These are phyloP conservation scores for Polypedilum pembai DNA, from an alignment of 1,140 invertebrate species.

Conservation along the genomic window DNA sequence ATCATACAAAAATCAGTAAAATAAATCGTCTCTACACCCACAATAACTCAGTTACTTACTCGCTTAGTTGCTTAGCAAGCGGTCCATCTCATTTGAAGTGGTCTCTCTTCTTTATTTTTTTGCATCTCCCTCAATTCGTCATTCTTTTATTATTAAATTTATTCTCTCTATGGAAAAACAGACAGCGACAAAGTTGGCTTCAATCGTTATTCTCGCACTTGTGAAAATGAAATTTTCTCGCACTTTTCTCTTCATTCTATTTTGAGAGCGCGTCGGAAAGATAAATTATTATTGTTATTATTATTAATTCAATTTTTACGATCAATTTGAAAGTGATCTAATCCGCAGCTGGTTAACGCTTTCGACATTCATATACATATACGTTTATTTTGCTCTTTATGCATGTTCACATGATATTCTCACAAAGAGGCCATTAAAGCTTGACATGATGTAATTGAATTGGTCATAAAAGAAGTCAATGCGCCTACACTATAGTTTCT, in stretches of 20 bases:
- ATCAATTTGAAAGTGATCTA: neutral
- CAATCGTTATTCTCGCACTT: too few relatives aligned
- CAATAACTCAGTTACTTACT: neutral
- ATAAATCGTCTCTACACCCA: slow-evolving; percentile 17
- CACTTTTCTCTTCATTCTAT: too few relatives aligned
- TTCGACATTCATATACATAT: neutral
- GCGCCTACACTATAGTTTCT: neutral
- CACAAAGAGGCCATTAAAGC: neutral
- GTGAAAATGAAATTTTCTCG: too few relatives aligned
- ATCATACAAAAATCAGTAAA: neutral
- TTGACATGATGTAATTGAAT: slow-evolving; percentile 18
- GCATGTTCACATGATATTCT: too few relatives aligned
- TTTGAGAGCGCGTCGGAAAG: too few relatives aligned
- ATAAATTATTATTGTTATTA: neutral
- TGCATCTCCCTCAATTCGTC: too few relatives aligned
- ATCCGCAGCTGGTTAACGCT: neutral
- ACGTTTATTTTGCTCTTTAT: too few relatives aligned
- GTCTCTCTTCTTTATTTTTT: neutral
- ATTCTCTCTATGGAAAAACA: neutral
- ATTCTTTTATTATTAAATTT: too few relatives aligned
- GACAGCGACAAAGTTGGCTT: neutral
- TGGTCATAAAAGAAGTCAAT: slow-evolving; percentile 3
- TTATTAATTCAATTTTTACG: neutral
- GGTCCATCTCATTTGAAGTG: too few relatives aligned
- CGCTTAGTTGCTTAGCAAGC: too few relatives aligned